Conservation (phyloP, 2,888 invertebrate species). For the Rapana venosa region DNA sequence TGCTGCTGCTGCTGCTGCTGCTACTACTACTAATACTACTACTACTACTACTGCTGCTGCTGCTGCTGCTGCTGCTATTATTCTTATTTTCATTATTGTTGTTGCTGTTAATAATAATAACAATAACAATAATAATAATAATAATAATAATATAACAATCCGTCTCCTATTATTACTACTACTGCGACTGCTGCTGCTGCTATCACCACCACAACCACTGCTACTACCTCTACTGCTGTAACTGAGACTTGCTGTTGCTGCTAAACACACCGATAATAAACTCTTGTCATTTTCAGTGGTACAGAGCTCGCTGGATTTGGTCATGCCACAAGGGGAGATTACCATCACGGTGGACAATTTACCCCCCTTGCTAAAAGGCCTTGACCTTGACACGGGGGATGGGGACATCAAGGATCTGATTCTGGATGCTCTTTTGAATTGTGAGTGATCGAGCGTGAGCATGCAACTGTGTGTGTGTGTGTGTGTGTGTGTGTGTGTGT, state of each 20-base stretch:
- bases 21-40: conserved; percentile 23
- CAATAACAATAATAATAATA: no score
- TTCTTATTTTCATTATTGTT: no score
- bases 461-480: no score
- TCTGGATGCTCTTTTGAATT: conserved; percentile 61
- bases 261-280: no score
- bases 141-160: no score
- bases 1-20: neutral
- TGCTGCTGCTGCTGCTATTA: neutral
- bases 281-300: conserved; percentile 52
- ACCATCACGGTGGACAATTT: conserved; percentile 63
- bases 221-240: neutral
- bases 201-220: conserved; percentile 23
- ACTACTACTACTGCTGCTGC: neutral
- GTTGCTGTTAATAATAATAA: no score
- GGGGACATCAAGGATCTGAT: conserved; percentile 63
- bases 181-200: neutral
- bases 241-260: neutral
- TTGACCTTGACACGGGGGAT: conserved; percentile 60
- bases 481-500: no score
- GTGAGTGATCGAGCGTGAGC: conserved; percentile 54
- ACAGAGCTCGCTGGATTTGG: conserved; percentile 55
- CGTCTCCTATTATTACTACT: neutral
- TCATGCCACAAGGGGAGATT: conserved; percentile 55
- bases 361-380: conserved; percentile 58